Conservation (phyloP, 2,797 vertebrate genomes). For the Sylvilagus floridanus region DNA sequence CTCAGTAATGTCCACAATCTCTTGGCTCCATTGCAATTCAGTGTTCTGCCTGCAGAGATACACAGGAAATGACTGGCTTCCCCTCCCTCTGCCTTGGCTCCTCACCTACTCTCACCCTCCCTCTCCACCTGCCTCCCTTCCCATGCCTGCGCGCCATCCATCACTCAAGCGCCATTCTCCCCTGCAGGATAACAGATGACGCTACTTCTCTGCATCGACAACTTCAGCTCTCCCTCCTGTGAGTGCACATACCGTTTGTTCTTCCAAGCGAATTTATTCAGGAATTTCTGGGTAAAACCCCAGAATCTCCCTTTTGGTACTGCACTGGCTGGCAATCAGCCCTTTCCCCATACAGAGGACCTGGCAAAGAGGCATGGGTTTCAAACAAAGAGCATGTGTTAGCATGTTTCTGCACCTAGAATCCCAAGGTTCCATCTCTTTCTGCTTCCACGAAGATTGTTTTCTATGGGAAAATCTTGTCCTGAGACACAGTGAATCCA, state of each 20-base stretch:
- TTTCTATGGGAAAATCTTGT: neutral
- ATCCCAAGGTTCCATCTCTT: neutral
- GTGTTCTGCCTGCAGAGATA: neutral
- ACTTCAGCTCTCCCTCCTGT: neutral
- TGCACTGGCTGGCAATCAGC: neutral
- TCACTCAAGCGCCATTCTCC: neutral
- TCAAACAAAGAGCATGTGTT: neutral
- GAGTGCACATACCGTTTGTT: neutral
- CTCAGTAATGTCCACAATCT: neutral
- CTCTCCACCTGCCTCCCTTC: neutral
- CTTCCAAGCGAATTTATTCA: neutral
- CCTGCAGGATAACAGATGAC: no score
- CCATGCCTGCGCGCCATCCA: neutral
- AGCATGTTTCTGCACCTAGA: neutral
- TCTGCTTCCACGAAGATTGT: constrained; percentile 12
- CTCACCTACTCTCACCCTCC: neutral
- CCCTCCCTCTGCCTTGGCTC: neutral
- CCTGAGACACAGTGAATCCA: neutral
- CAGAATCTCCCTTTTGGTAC: neutral
- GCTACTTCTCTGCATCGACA: neutral
- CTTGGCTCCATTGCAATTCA: neutral
- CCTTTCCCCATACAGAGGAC: neutral
- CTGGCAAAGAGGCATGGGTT: neutral
- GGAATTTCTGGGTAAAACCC: neutral
- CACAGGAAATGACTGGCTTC: neutral